Evolutionary conservation across 2,113 vertebrate species (phyloP).

Genomic region (Trinectes maculatus): DNA sequence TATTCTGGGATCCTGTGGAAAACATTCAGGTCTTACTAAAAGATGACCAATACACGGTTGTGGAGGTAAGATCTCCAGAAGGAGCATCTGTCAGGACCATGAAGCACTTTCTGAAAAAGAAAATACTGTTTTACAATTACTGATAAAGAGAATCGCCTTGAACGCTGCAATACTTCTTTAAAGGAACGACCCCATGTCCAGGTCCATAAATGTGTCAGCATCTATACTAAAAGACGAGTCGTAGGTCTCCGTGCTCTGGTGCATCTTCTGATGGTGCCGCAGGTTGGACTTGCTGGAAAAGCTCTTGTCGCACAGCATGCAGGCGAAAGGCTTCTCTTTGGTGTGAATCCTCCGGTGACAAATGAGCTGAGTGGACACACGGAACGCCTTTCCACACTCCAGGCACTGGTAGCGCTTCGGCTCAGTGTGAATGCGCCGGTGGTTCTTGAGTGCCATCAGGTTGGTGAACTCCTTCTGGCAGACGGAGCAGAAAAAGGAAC

Average conservation of each 20-base stretch:
- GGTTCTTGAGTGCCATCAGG: conserved; percentile 85
- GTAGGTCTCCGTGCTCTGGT: conserved; percentile 81
- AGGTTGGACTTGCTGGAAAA: conserved; percentile 86
- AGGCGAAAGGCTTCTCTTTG: conserved; percentile 83
- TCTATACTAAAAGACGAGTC: conserved; percentile 83
- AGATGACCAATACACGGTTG: conserved; percentile 16
- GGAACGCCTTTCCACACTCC: conserved; percentile 86
- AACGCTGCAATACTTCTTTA: conserved; percentile 45
- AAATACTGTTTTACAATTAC: conserved; percentile 75
- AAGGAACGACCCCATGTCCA: conserved; percentile 79
- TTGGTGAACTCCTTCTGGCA: conserved; percentile 85
- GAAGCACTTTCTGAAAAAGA: conserved; percentile 41
- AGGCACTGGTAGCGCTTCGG: conserved; percentile 88
- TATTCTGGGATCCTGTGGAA: conserved; percentile 29
- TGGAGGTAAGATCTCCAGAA: conserved; percentile 53
- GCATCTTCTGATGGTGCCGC: conserved; percentile 86
- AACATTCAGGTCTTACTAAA: conserved; percentile 49
- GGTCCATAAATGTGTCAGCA: conserved; percentile 81
- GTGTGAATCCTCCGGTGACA: conserved; percentile 84
- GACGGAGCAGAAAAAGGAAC: conserved; percentile 79
- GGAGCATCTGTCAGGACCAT: conserved; percentile 26
- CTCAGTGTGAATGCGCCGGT: conserved; percentile 84
- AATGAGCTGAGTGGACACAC: conserved; percentile 84
- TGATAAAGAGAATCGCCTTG: conserved; percentile 56
- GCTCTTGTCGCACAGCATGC: conserved; percentile 78